phyloP scores from a whole-genome alignment of 1,140 invertebrate species.

The Neodiprion lecontei region DNA sequence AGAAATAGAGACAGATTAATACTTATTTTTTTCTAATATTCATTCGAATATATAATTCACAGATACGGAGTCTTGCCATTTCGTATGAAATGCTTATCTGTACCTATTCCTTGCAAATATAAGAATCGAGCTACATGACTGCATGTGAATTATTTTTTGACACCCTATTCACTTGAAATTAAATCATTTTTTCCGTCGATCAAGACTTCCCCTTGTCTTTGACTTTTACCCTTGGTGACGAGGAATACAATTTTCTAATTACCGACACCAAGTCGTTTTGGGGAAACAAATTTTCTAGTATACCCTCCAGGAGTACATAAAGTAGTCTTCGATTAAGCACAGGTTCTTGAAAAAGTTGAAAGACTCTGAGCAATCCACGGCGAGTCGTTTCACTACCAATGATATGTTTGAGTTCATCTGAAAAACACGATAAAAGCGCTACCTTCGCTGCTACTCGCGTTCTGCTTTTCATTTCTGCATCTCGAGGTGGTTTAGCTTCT shows the following conservation, averaged over 20 bases:
- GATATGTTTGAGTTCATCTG: conserved; percentile 90
- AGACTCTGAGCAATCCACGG: conserved; percentile 86
- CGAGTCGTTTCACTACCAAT: conserved; percentile 90
- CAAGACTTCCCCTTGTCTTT: conserved; percentile 46
- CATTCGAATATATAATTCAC: no score
- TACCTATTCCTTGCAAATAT: no score
- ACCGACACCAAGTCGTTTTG: conserved; percentile 72
- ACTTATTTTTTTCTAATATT: no score
- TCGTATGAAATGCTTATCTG: no score
- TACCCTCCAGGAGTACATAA: conserved; percentile 87
- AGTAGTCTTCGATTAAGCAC: conserved; percentile 85
- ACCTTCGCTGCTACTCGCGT: conserved; percentile 87
- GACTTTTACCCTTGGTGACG: conserved; percentile 57
- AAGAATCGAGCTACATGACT: no score
- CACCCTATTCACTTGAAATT: no score
- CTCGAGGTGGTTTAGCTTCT: conserved; percentile 69
- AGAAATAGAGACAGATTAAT: no score
- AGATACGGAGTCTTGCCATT: no score
- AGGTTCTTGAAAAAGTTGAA: conserved; percentile 86
- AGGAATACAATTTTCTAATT: conserved; percentile 72
- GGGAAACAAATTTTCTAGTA: conserved; percentile 79
- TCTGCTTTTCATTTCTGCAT: conserved; percentile 76
- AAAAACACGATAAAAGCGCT: conserved; percentile 75
- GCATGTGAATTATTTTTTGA: no score
- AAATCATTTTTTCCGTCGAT: conserved; percentile 24